phyloP scores from a whole-genome alignment of 2,113 vertebrate species.

The Psephotus haematonotus region DNA sequence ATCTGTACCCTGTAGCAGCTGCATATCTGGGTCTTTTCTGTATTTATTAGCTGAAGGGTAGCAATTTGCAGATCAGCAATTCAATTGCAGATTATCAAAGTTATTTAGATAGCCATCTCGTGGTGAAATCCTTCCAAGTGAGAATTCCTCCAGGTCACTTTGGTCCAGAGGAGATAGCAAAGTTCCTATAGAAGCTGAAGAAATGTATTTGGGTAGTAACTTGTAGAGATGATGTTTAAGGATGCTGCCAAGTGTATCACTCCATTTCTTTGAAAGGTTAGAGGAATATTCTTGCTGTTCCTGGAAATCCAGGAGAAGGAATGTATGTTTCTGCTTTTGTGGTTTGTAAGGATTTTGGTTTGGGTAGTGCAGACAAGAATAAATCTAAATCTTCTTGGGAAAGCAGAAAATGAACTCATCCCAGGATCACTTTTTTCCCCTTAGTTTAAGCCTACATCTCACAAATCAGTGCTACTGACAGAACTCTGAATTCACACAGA shows the following conservation, averaged over 20 bases:
- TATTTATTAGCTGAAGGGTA: neutral
- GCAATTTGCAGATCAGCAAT: rapidly evolving
- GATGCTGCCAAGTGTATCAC: neutral
- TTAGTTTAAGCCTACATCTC: neutral
- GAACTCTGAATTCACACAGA: neutral
- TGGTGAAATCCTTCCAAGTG: neutral
- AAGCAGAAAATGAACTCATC: neutral
- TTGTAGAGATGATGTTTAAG: neutral
- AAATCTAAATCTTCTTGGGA: neutral
- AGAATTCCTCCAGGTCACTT: neutral
- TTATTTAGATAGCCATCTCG: neutral
- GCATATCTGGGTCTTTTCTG: neutral
- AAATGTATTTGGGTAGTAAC: neutral
- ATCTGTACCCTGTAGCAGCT: neutral
- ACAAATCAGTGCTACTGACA: neutral
- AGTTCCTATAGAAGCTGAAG: neutral
- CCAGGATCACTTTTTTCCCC: neutral
- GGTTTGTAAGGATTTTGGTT: neutral
- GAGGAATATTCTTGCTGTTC: neutral
- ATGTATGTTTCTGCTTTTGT: neutral
- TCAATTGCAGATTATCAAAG: neutral
- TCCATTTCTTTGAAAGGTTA: neutral
- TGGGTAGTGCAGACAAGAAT: neutral
- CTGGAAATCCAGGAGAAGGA: neutral
- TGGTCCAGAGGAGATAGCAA: neutral